Conservation (phyloP, 2,113 vertebrate genomes). For the Ariopsis seemanni region DNA sequence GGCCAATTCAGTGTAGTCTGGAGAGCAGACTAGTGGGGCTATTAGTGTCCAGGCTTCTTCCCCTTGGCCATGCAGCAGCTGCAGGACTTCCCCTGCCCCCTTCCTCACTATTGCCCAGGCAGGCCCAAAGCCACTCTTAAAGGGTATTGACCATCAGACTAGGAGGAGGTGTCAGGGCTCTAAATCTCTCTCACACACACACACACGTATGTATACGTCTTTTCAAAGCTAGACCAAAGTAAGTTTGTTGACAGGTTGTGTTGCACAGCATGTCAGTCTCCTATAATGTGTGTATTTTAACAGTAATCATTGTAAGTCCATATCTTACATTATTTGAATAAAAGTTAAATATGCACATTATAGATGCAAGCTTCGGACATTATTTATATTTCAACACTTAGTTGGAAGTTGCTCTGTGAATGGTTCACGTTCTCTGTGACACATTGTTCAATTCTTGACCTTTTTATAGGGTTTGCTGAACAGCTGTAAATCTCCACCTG, state of each 20-base stretch:
- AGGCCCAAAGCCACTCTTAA: conserved; percentile 47
- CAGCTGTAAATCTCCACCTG: background rate
- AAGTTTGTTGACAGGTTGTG: background rate
- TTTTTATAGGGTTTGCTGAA: background rate
- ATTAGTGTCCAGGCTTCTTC: conserved; percentile 59
- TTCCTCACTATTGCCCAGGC: conserved; percentile 39
- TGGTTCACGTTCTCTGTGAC: background rate
- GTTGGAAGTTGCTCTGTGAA: background rate
- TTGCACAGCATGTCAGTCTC: background rate
- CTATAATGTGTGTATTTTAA: background rate
- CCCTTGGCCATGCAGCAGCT: conserved; percentile 62
- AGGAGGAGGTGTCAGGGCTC: conserved; percentile 54
- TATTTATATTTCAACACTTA: background rate
- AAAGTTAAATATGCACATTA: background rate
- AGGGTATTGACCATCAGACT: conserved; percentile 65
- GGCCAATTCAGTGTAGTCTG: conserved; percentile 53
- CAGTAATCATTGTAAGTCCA: background rate
- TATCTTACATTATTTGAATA: background rate
- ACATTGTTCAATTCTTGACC: background rate
- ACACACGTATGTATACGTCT: conserved; percentile 24
- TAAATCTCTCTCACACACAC: conserved; percentile 49
- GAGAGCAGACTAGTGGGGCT: conserved; percentile 53
- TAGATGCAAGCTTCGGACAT: background rate
- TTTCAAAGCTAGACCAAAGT: conserved; percentile 39
- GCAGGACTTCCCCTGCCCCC: conserved; percentile 65